Evolutionary conservation across 1,140 invertebrate genomes (phyloP), one percentile per base, ranked within the genome.

Genomic region (Solenopsis invicta): DNA sequence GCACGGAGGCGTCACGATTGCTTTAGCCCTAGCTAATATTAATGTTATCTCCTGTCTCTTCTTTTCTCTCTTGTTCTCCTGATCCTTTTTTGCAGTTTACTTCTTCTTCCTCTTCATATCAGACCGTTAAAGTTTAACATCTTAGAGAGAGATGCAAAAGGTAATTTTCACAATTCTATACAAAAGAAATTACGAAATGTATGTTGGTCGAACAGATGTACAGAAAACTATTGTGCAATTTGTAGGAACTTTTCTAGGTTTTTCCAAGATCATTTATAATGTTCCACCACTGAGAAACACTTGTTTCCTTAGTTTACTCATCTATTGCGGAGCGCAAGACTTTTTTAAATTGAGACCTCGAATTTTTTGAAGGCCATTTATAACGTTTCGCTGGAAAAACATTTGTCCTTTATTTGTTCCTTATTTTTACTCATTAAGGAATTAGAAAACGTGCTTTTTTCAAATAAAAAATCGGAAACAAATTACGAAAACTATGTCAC

Each of bases 111-210:
- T 37, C 3, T 66, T 21, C 21, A 9, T 29, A 62, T 4, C 24
- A 62, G 13, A 0, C 21, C 8, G 13, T 41, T 12, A 12, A 66
- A 37, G 41, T 66, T 8, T 37, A 37, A 37, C 21, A 3, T 18
- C 10, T 74, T 12, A 74, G 24, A n/a, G 6, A 24, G 24, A 13
- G 0, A 76, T 9, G 9, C 4, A 37, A 37, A 64, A 64, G 13
- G 6, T 18, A 64, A 66, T 10, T 66, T 41, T 41, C 1, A 12
- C 4, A 37, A 41, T 41, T 66, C 10, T 41, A n/a, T n/a, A 41
- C n/a, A 21, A n/a, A 66, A 41, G 18, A 72, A 72, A 29, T 72
- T 72, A n/a, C n/a, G 4, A 72, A 52, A 72, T 52, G n/a, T 72
- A 34, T 72, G 16, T 50, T 1, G 1, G 10, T 71, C 5, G 45